Percentiles rank a stretch among this genome's conserved stretches.
These are phyloP conservation scores for Ctenosaura bakeri DNA, from an alignment of 2,797 vertebrate species.

Conservation along the genomic window DNA sequence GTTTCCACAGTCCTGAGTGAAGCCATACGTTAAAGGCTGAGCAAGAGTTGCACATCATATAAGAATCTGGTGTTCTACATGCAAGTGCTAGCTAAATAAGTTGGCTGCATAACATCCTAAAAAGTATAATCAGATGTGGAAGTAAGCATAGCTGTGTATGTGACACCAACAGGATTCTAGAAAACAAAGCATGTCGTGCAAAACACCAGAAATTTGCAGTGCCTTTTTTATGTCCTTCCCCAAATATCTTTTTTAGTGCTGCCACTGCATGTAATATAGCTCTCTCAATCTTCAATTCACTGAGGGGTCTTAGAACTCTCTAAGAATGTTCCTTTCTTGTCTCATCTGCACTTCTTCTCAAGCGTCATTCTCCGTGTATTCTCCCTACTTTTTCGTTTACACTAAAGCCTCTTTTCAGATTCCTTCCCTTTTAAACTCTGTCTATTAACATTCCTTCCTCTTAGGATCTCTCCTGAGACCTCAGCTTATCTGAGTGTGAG, in stretches of 20 bases:
- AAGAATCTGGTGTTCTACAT: too few relatives aligned
- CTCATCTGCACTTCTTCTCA: neutral
- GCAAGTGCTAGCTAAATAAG: too few relatives aligned
- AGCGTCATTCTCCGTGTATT: neutral
- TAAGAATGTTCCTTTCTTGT: neutral
- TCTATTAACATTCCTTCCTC: neutral
- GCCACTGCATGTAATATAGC: neutral
- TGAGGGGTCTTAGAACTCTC: neutral
- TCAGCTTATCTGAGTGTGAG: neutral
- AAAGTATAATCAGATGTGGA: too few relatives aligned
- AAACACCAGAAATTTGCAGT: neutral
- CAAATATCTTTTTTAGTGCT: neutral
- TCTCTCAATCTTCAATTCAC: neutral
- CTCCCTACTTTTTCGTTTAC: neutral
- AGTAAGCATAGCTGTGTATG: too few relatives aligned
- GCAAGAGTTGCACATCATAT: too few relatives aligned
- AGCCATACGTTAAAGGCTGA: too few relatives aligned
- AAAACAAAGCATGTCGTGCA: too few relatives aligned
- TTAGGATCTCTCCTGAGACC: neutral
- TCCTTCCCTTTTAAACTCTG: neutral
- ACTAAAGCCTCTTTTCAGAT: neutral
- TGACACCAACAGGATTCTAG: too few relatives aligned
- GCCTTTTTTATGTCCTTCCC: neutral
- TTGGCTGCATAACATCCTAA: too few relatives aligned
- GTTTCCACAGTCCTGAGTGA: too few relatives aligned